These are phyloP conservation scores for Phaonia tiefii DNA, from an alignment of 2,888 invertebrate species.

Conservation along the genomic window DNA sequence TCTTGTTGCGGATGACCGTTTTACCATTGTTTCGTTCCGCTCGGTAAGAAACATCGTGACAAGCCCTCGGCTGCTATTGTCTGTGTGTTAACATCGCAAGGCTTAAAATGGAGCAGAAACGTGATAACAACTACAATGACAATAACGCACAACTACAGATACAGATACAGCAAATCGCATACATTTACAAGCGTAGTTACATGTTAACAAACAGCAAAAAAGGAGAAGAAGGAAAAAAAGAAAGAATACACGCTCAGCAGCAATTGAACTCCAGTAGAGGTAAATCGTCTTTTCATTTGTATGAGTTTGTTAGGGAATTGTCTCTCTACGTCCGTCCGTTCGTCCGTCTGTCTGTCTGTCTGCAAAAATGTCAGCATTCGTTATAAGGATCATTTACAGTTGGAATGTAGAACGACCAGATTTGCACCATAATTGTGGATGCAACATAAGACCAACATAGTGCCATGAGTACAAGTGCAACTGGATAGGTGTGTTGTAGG, in stretches of 20 bases:
- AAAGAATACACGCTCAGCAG: slow-evolving; percentile 2
- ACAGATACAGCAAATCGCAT: not conserved
- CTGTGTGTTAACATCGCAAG: slow-evolving; percentile 9
- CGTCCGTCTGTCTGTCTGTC: slow-evolving; percentile 26
- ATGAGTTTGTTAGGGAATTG: not conserved
- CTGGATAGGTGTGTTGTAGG: not conserved
- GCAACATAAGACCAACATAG: not conserved
- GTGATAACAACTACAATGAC: slow-evolving; percentile 35
- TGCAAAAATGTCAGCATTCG: slow-evolving; percentile 37
- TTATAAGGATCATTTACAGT: slow-evolving; percentile 34
- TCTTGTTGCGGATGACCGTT: slow-evolving; percentile 77
- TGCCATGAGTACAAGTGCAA: not conserved
- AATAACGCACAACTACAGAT: slow-evolving; percentile 14
- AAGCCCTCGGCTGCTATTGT: slow-evolving; percentile 16
- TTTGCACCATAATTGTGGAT: not conserved
- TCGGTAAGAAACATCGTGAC: slow-evolving; percentile 48
- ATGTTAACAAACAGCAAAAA: too few relatives aligned
- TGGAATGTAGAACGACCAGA: slow-evolving; percentile 10
- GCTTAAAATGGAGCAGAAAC: slow-evolving; percentile 34
- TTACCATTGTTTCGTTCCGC: slow-evolving; percentile 76
- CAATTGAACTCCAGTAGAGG: slow-evolving; percentile 25
- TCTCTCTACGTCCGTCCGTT: not conserved
- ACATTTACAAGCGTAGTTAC: slow-evolving; percentile 3
- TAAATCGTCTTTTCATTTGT: slow-evolving; percentile 32
- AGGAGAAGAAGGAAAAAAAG: too few relatives aligned